phyloP scores from a whole-genome alignment of 1,140 invertebrate genomes.

The Platyscapa corneri region DNA sequence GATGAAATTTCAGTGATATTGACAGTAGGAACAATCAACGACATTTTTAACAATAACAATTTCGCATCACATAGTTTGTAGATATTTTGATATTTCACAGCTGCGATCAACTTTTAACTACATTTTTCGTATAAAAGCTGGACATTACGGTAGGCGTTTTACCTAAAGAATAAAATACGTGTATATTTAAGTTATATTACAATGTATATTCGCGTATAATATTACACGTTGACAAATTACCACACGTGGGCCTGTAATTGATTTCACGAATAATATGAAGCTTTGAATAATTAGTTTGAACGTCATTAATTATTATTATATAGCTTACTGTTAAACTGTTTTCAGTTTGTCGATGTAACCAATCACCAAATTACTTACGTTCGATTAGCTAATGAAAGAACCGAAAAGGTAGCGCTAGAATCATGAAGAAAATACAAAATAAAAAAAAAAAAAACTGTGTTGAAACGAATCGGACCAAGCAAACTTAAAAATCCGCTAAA shows the following conservation, averaged over 20 bases:
- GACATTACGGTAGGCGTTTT: neutral
- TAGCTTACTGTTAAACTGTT: neutral
- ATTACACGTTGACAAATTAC: neutral
- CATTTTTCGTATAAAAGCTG: neutral
- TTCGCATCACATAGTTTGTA: slow-evolving; percentile 18
- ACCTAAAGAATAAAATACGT: neutral
- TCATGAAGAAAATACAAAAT: neutral
- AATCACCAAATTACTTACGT: neutral
- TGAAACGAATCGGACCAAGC: slow-evolving; percentile 15
- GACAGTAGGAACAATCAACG: neutral
- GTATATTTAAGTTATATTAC: neutral
- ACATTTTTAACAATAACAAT: slow-evolving; percentile 21
- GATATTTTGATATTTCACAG: slow-evolving; percentile 25
- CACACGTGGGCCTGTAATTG: neutral
- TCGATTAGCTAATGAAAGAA: neutral
- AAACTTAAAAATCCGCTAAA: slow-evolving; percentile 1
- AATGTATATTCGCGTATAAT: neutral
- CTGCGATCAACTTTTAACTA: slow-evolving; percentile 22
- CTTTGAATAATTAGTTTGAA: neutral
- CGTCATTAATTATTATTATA: neutral
- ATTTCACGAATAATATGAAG: neutral
- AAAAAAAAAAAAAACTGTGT: neutral
- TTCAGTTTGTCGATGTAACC: neutral
- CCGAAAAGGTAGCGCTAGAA: neutral
- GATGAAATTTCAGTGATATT: slow-evolving; percentile 4